Conservation (phyloP, 64 coral and sea anemone genomes). For the Montipora sp. region DNA sequence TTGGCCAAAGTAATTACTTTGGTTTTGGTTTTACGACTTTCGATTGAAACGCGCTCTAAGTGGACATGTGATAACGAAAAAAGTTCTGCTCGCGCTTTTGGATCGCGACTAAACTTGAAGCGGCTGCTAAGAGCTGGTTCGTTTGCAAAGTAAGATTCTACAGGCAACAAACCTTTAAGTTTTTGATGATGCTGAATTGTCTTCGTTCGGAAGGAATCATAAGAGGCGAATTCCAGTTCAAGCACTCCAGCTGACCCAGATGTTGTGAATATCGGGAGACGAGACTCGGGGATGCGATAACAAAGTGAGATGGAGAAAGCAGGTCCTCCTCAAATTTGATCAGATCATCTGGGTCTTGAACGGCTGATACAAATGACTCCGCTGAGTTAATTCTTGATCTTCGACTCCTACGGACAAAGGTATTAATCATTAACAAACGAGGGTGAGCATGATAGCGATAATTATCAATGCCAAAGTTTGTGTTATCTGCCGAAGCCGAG, state of each 20-base stretch:
- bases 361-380: slow-evolving; percentile 87
- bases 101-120: no score
- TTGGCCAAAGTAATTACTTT: no score
- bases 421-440: no score
- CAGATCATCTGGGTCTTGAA: slow-evolving; percentile 77
- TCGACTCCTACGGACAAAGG: neutral
- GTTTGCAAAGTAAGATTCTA: neutral
- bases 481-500: no score
- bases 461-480: no score
- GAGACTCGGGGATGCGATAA: slow-evolving; percentile 68
- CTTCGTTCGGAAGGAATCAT: slow-evolving; percentile 62
- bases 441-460: no score
- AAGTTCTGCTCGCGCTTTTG: no score
- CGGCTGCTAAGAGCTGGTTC: no score
- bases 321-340: slow-evolving; percentile 72
- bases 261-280: slow-evolving; percentile 83
- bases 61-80: no score
- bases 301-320: slow-evolving; percentile 65
- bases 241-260: slow-evolving; percentile 81
- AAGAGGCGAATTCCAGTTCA: slow-evolving; percentile 83
- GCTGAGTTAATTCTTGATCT: slow-evolving; percentile 30
- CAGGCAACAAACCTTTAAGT: slow-evolving; percentile 74
- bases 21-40: no score
- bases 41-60: no score
- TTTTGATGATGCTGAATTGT: slow-evolving; percentile 76